Base-by-base conservation (phyloP, 2,797 vertebrate species). In the Florisuga fusca region DNA sequence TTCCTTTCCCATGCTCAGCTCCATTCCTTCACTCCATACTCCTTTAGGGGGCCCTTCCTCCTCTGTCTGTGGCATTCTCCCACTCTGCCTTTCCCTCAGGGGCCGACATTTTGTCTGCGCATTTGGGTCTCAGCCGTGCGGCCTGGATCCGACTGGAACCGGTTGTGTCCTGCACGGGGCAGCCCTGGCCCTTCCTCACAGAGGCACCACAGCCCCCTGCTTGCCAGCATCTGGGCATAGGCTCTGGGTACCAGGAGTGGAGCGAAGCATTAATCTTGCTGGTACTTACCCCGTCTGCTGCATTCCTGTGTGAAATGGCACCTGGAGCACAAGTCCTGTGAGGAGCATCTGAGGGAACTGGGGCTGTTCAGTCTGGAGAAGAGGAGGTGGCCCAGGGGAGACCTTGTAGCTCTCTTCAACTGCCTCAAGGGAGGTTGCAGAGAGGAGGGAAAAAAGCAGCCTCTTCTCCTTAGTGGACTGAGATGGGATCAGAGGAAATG, bases 151-250 rank as follows among this genome's bases (percentile, higher is more conserved):
- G 1, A 7, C 34, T 27, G 36, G 26, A 59, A 31, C 6, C 3
- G 0, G 9, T n/a, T 41, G 26, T 15, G 38, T 33, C 22, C 2
- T 0, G 19, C 38, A 13, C 0, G 0, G 31, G n/a, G 36, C 64
- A 68, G 34, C 23, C 34, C 33, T 1, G 2, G n/a, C 10, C 13
- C 8, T 15, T 26, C 50, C 25, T 51, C 50, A 51, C 29, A 48
- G 41, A 11, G 63, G 27, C 12, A 57, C 25, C 43, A 26, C 14
- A 45, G 38, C 7, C 10, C 29, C 29, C 22, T n/a, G 11, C 27
- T 48, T 38, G 14, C 33, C 48, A 54, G 34, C 20, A 5, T 33
- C 48, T 8, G 12, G 43, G 18, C 31, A 10, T 4, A 5, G 9
- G 25, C 31, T 34, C 34, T 25, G 1, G 0, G 2, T 12, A 18